These are phyloP conservation scores for Coleophora deauratella DNA, from an alignment of 2,888 invertebrate genomes.

Conservation along the genomic window DNA sequence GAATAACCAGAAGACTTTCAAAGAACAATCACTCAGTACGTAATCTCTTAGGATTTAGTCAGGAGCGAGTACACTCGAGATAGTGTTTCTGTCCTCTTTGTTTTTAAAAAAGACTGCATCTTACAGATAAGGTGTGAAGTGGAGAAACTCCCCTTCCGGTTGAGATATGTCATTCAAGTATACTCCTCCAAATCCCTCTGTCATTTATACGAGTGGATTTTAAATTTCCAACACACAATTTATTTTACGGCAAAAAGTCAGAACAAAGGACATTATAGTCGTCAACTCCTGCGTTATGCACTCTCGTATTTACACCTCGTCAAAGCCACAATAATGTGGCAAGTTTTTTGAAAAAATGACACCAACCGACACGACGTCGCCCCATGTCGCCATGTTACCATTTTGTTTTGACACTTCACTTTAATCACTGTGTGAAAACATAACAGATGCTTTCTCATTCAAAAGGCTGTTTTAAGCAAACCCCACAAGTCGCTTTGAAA, in stretches of 20 bases:
- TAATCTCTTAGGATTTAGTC: constrained; percentile 68
- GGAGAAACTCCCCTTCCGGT: constrained; percentile 26
- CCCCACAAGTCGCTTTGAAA: constrained; percentile 35
- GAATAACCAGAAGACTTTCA: constrained; percentile 50
- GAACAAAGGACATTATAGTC: constrained; percentile 46
- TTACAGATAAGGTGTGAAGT: constrained; percentile 43
- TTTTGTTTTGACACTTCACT: constrained; percentile 73
- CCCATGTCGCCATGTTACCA: constrained; percentile 36
- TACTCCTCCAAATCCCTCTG: constrained; percentile 34
- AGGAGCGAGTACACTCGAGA: constrained; percentile 33
- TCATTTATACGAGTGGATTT: not conserved
- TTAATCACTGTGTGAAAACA: constrained; percentile 68
- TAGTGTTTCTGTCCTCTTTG: constrained; percentile 46
- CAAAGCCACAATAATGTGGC: constrained; percentile 44
- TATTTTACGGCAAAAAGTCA: not conserved
- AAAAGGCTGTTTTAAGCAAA: constrained; percentile 48
- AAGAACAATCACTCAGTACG: constrained; percentile 69
- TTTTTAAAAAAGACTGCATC: constrained; percentile 56
- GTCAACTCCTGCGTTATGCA: constrained; percentile 28
- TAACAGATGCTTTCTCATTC: constrained; percentile 61
- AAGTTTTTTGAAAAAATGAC: constrained; percentile 26
- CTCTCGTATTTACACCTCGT: constrained; percentile 47
- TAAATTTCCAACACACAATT: not conserved
- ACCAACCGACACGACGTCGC: constrained; percentile 32
- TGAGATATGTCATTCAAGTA: constrained; percentile 27